Conservation (phyloP, 2,888 invertebrate species). For the Andrena chrysosceles region DNA sequence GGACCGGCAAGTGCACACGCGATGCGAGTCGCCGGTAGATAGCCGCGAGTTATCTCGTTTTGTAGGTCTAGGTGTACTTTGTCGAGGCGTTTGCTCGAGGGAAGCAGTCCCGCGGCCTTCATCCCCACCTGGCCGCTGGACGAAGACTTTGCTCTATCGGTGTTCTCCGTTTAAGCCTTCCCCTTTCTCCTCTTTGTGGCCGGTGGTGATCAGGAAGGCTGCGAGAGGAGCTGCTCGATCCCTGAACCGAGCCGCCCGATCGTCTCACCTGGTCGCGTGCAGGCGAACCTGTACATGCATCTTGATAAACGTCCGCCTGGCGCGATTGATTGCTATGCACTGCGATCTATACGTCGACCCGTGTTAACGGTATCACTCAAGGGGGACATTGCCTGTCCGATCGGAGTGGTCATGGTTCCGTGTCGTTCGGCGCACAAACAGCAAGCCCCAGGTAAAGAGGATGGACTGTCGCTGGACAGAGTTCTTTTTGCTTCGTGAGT, state of each 20-base stretch:
- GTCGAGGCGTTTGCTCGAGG: constrained; percentile 70
- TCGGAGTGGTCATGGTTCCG: constrained; percentile 16
- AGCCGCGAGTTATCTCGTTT: constrained; percentile 65
- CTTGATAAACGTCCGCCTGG: constrained; percentile 51
- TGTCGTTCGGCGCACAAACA: too few species aligned
- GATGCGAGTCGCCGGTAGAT: constrained; percentile 38
- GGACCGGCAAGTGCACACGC: constrained; percentile 15
- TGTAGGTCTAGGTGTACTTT: constrained; percentile 77
- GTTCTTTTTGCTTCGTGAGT: neutral
- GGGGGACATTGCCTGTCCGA: constrained; percentile 8
- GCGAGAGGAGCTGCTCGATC: neutral
- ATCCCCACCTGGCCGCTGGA: constrained; percentile 74
- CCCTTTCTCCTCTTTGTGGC: constrained; percentile 1
- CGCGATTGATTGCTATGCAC: constrained; percentile 54
- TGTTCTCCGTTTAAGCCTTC: constrained; percentile 34
- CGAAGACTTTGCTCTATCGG: constrained; percentile 58
- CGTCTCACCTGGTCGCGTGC: constrained; percentile 48
- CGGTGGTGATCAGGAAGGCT: constrained; percentile 16
- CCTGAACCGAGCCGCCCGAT: constrained; percentile 12
- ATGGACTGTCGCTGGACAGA: neutral
- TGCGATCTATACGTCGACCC: constrained; percentile 34
- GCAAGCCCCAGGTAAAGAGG: neutral
- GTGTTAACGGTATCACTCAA: constrained; percentile 46
- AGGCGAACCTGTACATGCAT: constrained; percentile 46
- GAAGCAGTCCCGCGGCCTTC: constrained; percentile 76